Base-by-base conservation (phyloP, 2,888 invertebrate genomes). In the Temnothorax rugatulus region DNA sequence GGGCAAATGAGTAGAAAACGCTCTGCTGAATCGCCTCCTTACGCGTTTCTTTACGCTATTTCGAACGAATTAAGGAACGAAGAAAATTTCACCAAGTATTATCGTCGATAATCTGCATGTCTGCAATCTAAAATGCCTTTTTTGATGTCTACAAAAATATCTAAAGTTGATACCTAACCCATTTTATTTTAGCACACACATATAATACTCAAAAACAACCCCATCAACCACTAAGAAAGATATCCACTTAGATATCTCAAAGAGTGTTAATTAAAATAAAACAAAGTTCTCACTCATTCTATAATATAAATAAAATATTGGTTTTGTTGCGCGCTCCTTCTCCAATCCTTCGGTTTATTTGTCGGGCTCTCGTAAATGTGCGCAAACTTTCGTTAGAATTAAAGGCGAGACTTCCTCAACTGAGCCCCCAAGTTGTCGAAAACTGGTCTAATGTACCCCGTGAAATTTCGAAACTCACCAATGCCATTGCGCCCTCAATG, bases 381-480 rank as follows among this genome's bases (percentile, higher is more conserved):
- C 29, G 25, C 68, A 9, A 59, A 66, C 38, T 44, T 57, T 68
- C 3, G 18, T 18, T 13, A 44, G 38, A 29, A 57, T 57, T 44
- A 71, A 89, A 79, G 44, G n/a, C 21, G 47, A 82, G 82, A 64
- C 71, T 88, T 68, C 25, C 59, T 18, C 34, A 11, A 34, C 0
- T n/a, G 34, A 71, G 73, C 21, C 13, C 18, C 11, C 21, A 59
- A 52, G 82, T 64, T 87, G 81, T 89, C 85, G 59, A 50, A 29
- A 57, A 47, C 38, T 21, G 38, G 18, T 21, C 21, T 74, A 89
- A 89, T 84, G 85, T 86, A 84, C 86, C 82, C 81, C 61, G 9
- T 38, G 82, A 29, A 68, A 64, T 83, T 50, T 52, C 63, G 82
- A 79, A 87, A 88, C 89, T 84, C 84, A 59, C 47, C 29, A 25